These are phyloP conservation scores for Dasypus novemcinctus DNA, from an alignment of 2,113 vertebrate species.

Conservation along the genomic window DNA sequence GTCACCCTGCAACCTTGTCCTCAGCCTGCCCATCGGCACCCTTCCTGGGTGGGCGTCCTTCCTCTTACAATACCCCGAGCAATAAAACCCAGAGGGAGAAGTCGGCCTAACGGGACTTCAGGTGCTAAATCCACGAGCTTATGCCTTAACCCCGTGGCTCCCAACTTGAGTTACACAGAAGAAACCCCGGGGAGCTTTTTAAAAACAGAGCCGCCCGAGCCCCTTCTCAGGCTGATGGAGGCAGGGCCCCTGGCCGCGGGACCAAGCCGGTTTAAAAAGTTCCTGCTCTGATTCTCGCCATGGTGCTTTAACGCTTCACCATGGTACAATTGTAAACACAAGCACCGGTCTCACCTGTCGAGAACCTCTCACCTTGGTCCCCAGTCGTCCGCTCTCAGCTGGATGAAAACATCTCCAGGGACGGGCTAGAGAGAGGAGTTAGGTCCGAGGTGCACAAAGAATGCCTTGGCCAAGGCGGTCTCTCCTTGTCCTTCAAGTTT, in stretches of 20 bases:
- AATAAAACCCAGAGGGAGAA: not conserved
- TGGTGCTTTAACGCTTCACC: no score
- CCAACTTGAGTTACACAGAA: rapidly evolving
- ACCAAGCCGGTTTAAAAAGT: no score
- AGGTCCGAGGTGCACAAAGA: no score
- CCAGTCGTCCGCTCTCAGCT: not conserved
- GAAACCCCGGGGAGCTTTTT: no score
- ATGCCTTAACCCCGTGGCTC: no score
- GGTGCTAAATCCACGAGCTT: not conserved
- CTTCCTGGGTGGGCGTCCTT: not conserved
- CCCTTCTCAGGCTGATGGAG: no score
- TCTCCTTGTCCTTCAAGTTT: not conserved
- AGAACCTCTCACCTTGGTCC: not conserved
- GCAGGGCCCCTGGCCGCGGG: no score
- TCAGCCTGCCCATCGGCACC: no score
- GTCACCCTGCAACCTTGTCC: no score
- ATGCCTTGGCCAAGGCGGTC: not conserved
- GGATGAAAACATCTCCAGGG: not conserved
- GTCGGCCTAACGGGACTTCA: not conserved
- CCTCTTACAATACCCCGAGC: not conserved
- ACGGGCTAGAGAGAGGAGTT: no score
- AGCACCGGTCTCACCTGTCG: not conserved
- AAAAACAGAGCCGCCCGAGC: not conserved
- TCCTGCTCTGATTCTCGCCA: no score
- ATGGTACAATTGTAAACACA: not conserved